These are phyloP conservation scores for Bovichtus diacanthus DNA, from an alignment of 2,797 vertebrate species.

Conservation along the genomic window DNA sequence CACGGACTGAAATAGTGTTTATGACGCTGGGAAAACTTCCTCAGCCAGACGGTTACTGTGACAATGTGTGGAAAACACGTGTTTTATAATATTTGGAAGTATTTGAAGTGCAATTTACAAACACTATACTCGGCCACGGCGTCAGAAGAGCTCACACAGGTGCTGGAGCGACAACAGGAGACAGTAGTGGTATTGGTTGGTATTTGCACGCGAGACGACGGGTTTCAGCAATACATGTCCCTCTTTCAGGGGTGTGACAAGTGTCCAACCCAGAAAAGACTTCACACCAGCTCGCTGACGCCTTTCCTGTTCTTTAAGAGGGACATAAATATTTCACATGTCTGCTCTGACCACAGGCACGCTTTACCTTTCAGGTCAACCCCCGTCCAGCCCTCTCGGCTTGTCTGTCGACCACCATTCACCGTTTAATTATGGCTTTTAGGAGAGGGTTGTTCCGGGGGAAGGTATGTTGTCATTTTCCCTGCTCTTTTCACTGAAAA, in stretches of 20 bases:
- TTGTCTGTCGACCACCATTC: constrained; percentile 33
- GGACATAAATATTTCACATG: constrained; percentile 78
- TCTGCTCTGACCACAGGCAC: constrained; percentile 64
- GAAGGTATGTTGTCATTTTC: neutral
- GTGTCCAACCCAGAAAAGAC: constrained; percentile 46
- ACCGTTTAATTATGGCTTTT: constrained; percentile 44
- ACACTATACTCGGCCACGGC: too few species aligned
- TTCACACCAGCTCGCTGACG: constrained; percentile 67
- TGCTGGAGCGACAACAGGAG: constrained; percentile 26
- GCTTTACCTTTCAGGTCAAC: constrained; percentile 55
- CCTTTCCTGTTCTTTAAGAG: constrained; percentile 64
- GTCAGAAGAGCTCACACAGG: constrained; percentile 37
- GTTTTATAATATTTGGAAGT: constrained; percentile 38
- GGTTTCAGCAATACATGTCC: constrained; percentile 10
- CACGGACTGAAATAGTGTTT: constrained; percentile 19
- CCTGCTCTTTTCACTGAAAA: neutral
- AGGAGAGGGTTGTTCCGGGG: neutral
- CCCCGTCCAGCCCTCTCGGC: neutral
- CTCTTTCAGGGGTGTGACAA: constrained; percentile 37
- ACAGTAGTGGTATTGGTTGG: constrained; percentile 21
- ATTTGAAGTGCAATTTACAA: too few species aligned
- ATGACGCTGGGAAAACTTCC: constrained; percentile 22
- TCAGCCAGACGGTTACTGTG: constrained; percentile 1
- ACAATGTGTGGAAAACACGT: constrained; percentile 21
- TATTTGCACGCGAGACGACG: neutral